Percentiles rank a stretch among this genome's conserved stretches.
These are phyloP conservation scores for Ceratoteleas bidentatus DNA, from an alignment of 1,140 invertebrate genomes.

Conservation along the genomic window DNA sequence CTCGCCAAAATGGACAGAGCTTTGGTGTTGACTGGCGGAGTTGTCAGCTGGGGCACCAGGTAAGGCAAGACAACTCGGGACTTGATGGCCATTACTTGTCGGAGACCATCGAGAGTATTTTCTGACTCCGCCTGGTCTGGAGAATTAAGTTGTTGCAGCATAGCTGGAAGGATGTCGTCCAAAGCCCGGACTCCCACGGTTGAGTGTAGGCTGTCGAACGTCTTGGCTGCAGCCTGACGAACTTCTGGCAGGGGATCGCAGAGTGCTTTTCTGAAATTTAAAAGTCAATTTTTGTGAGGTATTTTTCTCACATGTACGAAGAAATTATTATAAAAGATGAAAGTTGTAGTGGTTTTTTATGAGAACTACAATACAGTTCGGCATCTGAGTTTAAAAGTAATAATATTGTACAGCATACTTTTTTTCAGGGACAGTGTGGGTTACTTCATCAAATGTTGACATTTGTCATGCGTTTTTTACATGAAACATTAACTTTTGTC, in stretches of 20 bases:
- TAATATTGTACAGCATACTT: too few relatives aligned
- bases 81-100: conserved; percentile 98
- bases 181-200: conserved; percentile 96
- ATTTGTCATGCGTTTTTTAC: too few relatives aligned
- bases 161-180: conserved; percentile 97
- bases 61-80: conserved; percentile 97
- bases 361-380: too few relatives aligned
- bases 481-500: too few relatives aligned
- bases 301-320: too few relatives aligned
- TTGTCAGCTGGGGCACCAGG: conserved; percentile 95
- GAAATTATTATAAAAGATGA: too few relatives aligned
- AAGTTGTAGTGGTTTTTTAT: too few relatives aligned
- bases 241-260: conserved; percentile 97
- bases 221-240: conserved; percentile 95
- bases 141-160: conserved; percentile 92
- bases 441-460: too few relatives aligned
- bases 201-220: conserved; percentile 97
- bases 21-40: conserved; percentile 93
- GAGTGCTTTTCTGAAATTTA: conserved; percentile 89
- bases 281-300: too few relatives aligned
- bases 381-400: too few relatives aligned
- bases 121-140: conserved; percentile 88
- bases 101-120: conserved; percentile 94
- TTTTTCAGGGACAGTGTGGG: too few relatives aligned
- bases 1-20: conserved; percentile 95